phyloP scores from a whole-genome alignment of 2,797 vertebrate species.

The Emydoidea blandingii region DNA sequence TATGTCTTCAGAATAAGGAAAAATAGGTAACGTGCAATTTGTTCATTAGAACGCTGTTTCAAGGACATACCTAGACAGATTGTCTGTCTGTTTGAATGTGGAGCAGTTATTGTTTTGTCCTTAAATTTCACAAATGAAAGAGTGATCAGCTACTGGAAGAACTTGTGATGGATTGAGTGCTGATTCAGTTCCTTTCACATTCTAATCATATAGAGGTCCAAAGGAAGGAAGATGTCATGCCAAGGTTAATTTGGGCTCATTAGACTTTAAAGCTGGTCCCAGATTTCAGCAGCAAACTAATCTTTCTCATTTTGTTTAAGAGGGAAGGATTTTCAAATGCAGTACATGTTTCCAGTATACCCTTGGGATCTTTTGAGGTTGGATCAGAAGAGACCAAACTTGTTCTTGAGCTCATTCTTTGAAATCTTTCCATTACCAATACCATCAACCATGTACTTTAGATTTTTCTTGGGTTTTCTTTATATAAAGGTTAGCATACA shows the following conservation, averaged over 20 bases:
- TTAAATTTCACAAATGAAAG: not conserved
- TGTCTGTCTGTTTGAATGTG: not conserved
- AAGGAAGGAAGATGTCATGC: not conserved
- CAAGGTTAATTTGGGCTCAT: not conserved
- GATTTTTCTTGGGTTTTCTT: not conserved
- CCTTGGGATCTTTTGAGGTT: too few relatives aligned
- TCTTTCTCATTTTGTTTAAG: not conserved
- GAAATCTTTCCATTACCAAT: not conserved
- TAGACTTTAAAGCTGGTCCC: not conserved
- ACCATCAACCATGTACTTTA: not conserved
- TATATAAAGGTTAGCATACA: not conserved
- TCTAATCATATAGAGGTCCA: not conserved
- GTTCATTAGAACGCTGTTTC: not conserved
- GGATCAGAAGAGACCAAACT: too few relatives aligned
- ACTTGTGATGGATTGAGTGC: not conserved
- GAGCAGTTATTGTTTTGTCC: not conserved
- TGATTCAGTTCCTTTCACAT: not conserved
- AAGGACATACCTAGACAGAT: not conserved
- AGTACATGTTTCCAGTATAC: not conserved
- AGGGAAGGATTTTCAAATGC: not conserved
- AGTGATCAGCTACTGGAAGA: not conserved
- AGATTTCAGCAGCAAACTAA: not conserved
- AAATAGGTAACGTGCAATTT: not conserved
- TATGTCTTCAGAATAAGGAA: not conserved
- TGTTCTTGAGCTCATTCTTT: too few relatives aligned